Evolutionary conservation across 1,140 invertebrate species (phyloP).

Genomic region (Apis cerana): DNA sequence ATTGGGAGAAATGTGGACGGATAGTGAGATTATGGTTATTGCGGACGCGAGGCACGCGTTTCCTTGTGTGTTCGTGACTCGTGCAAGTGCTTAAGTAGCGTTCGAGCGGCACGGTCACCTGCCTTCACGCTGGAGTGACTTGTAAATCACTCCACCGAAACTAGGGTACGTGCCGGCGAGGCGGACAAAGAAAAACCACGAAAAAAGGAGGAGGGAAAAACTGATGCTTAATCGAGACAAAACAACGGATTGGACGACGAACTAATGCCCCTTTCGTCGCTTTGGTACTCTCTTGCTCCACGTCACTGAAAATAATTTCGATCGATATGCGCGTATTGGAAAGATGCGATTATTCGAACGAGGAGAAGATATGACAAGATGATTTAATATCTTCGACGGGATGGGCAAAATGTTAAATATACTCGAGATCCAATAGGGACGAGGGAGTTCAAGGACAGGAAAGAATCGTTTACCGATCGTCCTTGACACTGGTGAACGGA

Average conservation of each 20-base stretch:
- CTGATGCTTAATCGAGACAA: slow-evolving; percentile 55
- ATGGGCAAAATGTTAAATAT: not conserved
- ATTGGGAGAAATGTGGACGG: not conserved
- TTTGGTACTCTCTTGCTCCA: slow-evolving; percentile 24
- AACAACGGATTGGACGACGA: slow-evolving; percentile 51
- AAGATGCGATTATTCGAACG: no score
- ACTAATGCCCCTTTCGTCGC: slow-evolving; percentile 5
- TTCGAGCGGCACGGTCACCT: slow-evolving; percentile 77
- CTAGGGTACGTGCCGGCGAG: slow-evolving; percentile 73
- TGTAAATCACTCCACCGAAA: slow-evolving; percentile 80
- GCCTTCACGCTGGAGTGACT: slow-evolving; percentile 80
- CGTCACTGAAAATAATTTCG: not conserved
- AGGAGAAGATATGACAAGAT: no score
- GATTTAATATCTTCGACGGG: not conserved
- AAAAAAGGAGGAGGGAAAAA: slow-evolving; percentile 19
- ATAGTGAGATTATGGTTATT: slow-evolving; percentile 52
- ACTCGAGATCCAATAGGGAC: not conserved
- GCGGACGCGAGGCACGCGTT: slow-evolving; percentile 34
- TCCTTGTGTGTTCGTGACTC: slow-evolving; percentile 50
- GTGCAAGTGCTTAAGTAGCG: slow-evolving; percentile 64
- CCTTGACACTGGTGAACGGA: slow-evolving; percentile 35
- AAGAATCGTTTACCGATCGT: slow-evolving; percentile 21
- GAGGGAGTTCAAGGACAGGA: not conserved
- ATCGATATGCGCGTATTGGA: not conserved
- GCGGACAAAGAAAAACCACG: slow-evolving; percentile 51